Base-by-base conservation (phyloP, 2,113 vertebrate species). In the Collichthys lucidus region DNA sequence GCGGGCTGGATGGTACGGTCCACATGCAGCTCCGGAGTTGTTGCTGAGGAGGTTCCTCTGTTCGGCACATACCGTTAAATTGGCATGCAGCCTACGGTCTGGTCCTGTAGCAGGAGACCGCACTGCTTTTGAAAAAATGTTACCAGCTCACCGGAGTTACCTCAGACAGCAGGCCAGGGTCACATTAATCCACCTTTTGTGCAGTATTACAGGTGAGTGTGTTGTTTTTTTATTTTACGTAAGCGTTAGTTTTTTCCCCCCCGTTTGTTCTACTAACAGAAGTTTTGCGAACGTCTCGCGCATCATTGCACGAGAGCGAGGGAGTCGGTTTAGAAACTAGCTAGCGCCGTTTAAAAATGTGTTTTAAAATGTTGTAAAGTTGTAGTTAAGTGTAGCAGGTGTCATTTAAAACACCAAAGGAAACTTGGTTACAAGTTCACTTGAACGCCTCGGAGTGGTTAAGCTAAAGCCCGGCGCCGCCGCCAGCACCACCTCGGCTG, bases 31-130 rank as follows among this genome's bases (percentile, higher is more conserved):
- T 81, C 35, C 88, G 83, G 93, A 95, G 93, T 94, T 92, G 94
- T 95, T 94, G 94, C 95, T 86, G 95, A 95, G 95, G 94, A 94
- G 92, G 70, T 89, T 93, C 91, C 90, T 83, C 90, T 76, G 87
- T 89, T 91, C 84, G 44, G 71, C 77, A 84, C 88, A 91, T 72
- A 89, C 87, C 74, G 82, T 77, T 79, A 74, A 82, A 91, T 44
- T 77, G 86, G 80, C 80, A 55, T 57, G 79, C 76, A 59, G 70
- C 56, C 73, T 71, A 52, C 68, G 42, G 73, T 16, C 0, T 40
- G 31, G 78, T 79, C 64, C 74, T 65, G 79, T 20, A 49, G 56
- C 73, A 70, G 74, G 29, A 79, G 61, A 42, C 84, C 52, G 40
- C 64, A 17, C 74, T 20, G 79, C 83, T 80, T 87, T 59, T 86